Percentiles rank a stretch among this genome's conserved stretches.
phyloP scores from a whole-genome alignment of 2,113 vertebrate species.

The Athene noctua region DNA sequence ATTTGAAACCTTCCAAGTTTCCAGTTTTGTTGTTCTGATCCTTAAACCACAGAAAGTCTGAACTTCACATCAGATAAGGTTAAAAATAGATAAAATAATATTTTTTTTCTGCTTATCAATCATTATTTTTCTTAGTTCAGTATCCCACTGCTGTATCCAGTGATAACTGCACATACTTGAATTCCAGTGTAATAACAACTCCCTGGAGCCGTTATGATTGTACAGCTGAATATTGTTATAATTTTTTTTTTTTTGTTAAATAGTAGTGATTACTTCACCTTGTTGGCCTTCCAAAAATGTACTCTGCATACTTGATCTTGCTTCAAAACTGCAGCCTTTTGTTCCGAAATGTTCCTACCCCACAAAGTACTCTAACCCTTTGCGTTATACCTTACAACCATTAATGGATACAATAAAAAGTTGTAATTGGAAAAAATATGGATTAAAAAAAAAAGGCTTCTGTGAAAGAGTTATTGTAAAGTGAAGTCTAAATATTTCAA shows the following conservation, averaged over 20 bases:
- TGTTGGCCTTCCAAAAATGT: background rate
- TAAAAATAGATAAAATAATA: constrained; percentile 7
- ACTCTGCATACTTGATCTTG: background rate
- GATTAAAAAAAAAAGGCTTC: background rate
- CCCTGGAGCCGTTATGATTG: background rate
- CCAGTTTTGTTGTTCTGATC: background rate
- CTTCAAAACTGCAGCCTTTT: background rate
- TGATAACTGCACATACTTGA: background rate
- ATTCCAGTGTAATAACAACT: background rate
- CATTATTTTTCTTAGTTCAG: background rate
- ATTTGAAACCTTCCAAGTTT: background rate
- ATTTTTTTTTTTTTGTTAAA: background rate
- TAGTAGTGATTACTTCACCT: background rate
- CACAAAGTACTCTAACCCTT: background rate
- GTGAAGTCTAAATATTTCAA: background rate
- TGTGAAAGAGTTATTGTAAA: background rate
- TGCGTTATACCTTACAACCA: no score
- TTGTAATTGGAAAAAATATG: background rate
- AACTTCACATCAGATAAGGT: background rate
- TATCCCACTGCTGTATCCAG: background rate
- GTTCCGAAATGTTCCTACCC: background rate
- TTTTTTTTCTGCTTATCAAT: background rate
- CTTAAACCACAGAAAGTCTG: background rate
- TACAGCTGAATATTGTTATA: background rate
- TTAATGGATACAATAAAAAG: background rate